These are phyloP conservation scores for Dicyrtoma fusca DNA, from an alignment of 2,888 invertebrate genomes.

Conservation along the genomic window DNA sequence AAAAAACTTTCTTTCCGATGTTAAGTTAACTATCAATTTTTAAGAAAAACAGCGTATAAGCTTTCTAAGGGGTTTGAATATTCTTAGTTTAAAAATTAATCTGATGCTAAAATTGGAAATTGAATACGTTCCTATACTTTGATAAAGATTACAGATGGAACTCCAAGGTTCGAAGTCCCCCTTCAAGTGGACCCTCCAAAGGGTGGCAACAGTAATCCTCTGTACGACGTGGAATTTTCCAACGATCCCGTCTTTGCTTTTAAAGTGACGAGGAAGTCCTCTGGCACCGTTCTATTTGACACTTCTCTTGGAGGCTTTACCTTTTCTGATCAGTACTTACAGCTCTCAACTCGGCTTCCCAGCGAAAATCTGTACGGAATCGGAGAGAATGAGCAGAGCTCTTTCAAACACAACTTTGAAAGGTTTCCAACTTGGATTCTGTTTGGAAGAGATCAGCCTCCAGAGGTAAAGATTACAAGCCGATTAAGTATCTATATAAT, in stretches of 20 bases:
- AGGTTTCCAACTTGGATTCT: conserved; percentile 41
- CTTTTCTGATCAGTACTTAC: conserved; percentile 61
- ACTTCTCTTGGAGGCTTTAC: conserved; percentile 59
- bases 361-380: conserved; percentile 61
- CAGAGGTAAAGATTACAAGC: conserved; percentile 47
- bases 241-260: conserved; percentile 46
- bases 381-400: conserved; percentile 61
- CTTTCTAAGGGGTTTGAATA: too few species aligned
- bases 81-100: too few species aligned
- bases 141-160: conserved; percentile 41
- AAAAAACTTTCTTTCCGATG: too few species aligned
- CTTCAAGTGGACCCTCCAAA: conserved; percentile 39
- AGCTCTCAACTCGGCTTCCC: conserved; percentile 60
- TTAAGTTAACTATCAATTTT: too few species aligned
- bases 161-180: conserved; percentile 48
- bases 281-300: conserved; percentile 54
- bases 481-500: too few species aligned
- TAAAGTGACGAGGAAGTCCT: conserved; percentile 45
- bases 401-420: conserved; percentile 59
- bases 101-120: too few species aligned
- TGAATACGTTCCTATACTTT: too few species aligned
- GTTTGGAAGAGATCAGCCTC: conserved; percentile 48
- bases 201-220: conserved; percentile 35
- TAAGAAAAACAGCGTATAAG: too few species aligned
- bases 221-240: conserved; percentile 44